Base-by-base conservation (phyloP, 2,797 vertebrate species). In the Gadopsis bispinosus region DNA sequence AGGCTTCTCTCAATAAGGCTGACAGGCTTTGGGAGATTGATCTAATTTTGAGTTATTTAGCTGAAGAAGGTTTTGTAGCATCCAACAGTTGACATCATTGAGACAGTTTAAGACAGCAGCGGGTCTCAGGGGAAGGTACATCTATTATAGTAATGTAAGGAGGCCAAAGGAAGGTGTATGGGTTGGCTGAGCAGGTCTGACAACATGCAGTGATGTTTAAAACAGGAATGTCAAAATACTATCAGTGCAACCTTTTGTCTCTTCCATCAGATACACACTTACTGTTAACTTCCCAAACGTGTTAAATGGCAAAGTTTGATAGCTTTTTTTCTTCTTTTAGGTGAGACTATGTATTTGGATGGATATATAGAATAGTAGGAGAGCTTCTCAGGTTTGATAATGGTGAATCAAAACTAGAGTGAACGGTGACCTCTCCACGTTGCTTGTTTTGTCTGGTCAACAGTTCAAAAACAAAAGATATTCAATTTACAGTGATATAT, bases 131-230 rank as follows among this genome's bases (percentile, higher is more conserved):
- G 26, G 26, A 26, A 26, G 26, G 26, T 26, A 26, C 26, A 26
- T 26, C 26, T 26, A 26, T 26, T 26, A 26, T 26, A 26, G 26
- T 26, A 26, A 26, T 26, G 26, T 26, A 26, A 26, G 26, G 26
- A 26, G 26, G 26, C 26, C 26, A 26, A 26, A 26, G 26, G 26
- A 26, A 26, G n/a, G n/a, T n/a, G n/a, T 9, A 17, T 56, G 29
- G 53, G 43, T 75, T 73, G 8, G 50, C 37, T 10, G 26, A 88
- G 73, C 91, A 79, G 78, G 65, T 90, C 69, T 71, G 78, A 63
- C 85, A 53, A 74, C 82, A 80, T 82, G 14, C 2, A 31, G 20
- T 3, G 12, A 31, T 69, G 39, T 74, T 61, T 45, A 13, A 87
- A 87, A 83, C 59, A 14, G 55, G 83, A 87, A 77, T 81, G 53